phyloP scores from a whole-genome alignment of 2,797 vertebrate species.

The Sebastes cheni region DNA sequence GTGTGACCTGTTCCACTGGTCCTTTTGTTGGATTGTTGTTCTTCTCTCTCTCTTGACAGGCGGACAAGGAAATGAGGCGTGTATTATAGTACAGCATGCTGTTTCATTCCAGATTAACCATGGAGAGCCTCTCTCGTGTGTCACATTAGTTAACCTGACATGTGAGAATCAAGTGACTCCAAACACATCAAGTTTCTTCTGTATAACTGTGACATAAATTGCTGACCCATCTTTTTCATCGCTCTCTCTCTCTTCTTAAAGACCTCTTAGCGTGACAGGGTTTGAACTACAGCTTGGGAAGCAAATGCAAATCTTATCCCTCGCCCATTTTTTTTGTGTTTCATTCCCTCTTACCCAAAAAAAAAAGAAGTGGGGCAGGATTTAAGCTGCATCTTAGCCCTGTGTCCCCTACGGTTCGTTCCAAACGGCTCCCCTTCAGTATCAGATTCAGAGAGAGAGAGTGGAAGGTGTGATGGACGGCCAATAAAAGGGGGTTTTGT shows the following conservation, averaged over 20 bases:
- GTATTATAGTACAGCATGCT: neutral
- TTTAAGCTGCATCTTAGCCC: slow-evolving; percentile 50
- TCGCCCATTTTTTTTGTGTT: neutral
- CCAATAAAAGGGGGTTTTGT: slow-evolving; percentile 79
- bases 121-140: slow-evolving; percentile 2
- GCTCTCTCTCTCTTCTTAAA: neutral
- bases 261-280: neutral
- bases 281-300: neutral
- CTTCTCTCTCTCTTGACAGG: neutral
- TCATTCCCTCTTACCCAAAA: slow-evolving; percentile 4
- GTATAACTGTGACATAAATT: neutral
- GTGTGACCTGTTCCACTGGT: slow-evolving; percentile 36
- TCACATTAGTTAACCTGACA: neutral
- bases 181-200: neutral
- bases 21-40: neutral
- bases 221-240: neutral
- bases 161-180: neutral
- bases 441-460: slow-evolving; percentile 66
- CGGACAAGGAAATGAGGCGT: slow-evolving; percentile 16
- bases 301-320: slow-evolving; percentile 10
- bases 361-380: slow-evolving; percentile 39
- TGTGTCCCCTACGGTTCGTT: slow-evolving; percentile 3
- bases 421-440: slow-evolving; percentile 35
- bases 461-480: slow-evolving; percentile 72
- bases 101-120: slow-evolving; percentile 14